These are phyloP conservation scores for Heliconius cydno DNA, from an alignment of 2,888 invertebrate genomes.

Conservation along the genomic window DNA sequence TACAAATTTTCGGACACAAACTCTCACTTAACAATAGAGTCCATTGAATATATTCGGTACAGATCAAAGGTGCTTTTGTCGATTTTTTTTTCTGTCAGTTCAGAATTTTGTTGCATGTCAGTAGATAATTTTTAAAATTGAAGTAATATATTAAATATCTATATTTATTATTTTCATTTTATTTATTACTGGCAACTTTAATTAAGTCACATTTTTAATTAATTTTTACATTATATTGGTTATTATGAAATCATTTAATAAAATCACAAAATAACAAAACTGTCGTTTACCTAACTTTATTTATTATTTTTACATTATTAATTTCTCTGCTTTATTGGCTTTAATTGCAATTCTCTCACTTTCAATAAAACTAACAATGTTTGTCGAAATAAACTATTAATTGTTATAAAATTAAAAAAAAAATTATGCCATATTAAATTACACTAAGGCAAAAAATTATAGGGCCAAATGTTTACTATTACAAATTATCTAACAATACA, in stretches of 20 bases:
- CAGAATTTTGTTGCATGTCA: constrained; percentile 29
- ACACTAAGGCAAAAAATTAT: constrained; percentile 54
- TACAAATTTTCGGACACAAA: constrained; percentile 64
- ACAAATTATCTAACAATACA: constrained; percentile 75
- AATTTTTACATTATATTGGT: neutral
- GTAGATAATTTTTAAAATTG: constrained; percentile 31
- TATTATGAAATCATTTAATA: neutral
- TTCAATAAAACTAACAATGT: neutral
- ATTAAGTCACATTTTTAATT: neutral
- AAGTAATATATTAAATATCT: neutral
- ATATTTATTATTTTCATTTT: neutral
- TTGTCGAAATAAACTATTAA: neutral
- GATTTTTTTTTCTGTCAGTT: constrained; percentile 39
- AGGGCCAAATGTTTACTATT: constrained; percentile 76
- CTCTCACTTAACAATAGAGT: constrained; percentile 54
- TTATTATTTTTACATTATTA: too few species aligned
- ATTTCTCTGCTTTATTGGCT: too few species aligned
- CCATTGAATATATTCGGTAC: constrained; percentile 55
- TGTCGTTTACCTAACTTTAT: neutral
- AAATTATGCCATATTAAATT: constrained; percentile 40
- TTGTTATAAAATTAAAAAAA: neutral
- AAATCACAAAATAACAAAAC: neutral
- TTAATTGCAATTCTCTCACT: neutral
- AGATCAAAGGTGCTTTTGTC: constrained; percentile 58
- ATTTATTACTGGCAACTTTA: too few species aligned